These are phyloP conservation scores for Paguma larvata DNA, from an alignment of 2,797 vertebrate species.

Conservation along the genomic window DNA sequence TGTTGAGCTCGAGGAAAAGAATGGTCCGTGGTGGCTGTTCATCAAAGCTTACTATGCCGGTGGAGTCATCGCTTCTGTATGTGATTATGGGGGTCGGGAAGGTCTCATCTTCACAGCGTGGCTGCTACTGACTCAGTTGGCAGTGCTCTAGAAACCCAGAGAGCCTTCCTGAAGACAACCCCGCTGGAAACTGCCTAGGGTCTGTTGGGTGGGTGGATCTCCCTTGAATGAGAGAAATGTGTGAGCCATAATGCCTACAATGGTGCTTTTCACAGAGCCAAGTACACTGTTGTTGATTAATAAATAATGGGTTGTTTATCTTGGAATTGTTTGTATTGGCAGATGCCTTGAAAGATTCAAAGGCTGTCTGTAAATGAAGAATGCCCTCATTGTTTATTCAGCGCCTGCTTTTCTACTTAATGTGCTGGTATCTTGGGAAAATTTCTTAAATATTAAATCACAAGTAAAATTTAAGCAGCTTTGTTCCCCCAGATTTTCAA, in stretches of 20 bases:
- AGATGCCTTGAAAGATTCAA: slow-evolving; percentile 64
- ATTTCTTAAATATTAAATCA: slow-evolving; percentile 63
- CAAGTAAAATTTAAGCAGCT: slow-evolving; percentile 41
- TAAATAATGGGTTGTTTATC: slow-evolving; percentile 75
- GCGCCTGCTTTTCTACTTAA: slow-evolving; percentile 28
- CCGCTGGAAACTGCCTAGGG: not conserved
- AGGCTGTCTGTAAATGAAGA: slow-evolving; percentile 64
- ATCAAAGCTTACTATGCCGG: not conserved
- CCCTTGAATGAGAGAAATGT: not conserved
- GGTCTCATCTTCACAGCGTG: not conserved
- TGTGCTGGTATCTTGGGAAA: slow-evolving; percentile 14
- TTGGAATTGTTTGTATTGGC: slow-evolving; percentile 73
- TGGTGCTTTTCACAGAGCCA: slow-evolving; percentile 36
- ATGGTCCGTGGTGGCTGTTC: not conserved
- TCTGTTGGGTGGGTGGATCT: not conserved
- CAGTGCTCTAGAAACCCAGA: not conserved
- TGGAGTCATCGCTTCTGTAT: not conserved
- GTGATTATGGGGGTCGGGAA: not conserved
- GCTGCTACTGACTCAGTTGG: not conserved
- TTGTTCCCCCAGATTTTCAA: not conserved
- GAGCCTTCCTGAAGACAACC: not conserved
- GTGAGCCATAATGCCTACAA: not conserved
- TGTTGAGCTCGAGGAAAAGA: not conserved
- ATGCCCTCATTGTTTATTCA: slow-evolving; percentile 57
- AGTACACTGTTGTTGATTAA: slow-evolving; percentile 43